Evolutionary conservation across 2,113 vertebrate genomes (phyloP).

Genomic region (Romanogobio albipinnatus): DNA sequence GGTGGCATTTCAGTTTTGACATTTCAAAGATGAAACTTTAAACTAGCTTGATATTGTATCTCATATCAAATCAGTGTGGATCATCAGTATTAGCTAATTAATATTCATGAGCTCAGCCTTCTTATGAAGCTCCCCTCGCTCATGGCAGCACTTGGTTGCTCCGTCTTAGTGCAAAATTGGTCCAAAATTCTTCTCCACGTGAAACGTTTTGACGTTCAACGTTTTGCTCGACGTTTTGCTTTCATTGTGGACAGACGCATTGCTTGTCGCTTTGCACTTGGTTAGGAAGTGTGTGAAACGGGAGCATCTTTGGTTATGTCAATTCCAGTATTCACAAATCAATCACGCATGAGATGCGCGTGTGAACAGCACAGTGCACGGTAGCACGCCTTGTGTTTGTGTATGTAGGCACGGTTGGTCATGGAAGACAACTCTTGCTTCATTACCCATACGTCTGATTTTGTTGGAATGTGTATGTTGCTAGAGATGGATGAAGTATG

Average conservation of each 20-base stretch:
- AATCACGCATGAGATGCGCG: conserved; percentile 36
- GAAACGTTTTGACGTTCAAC: too few species aligned
- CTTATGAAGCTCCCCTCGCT: not conserved
- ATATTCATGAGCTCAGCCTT: not conserved
- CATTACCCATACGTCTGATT: conserved; percentile 24
- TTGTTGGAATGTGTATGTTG: not conserved
- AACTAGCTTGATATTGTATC: not conserved
- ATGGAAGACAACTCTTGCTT: conserved; percentile 40
- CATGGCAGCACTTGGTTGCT: not conserved
- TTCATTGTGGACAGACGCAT: not conserved
- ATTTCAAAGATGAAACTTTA: not conserved
- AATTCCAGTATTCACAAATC: not conserved
- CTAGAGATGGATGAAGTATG: not conserved
- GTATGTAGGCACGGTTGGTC: conserved; percentile 7
- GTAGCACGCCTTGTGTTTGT: conserved; percentile 17
- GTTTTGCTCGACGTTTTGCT: too few species aligned
- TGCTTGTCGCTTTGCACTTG: not conserved
- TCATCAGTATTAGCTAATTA: not conserved
- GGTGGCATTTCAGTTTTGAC: conserved; percentile 4
- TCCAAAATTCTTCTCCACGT: not conserved
- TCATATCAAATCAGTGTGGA: not conserved
- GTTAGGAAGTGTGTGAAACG: not conserved
- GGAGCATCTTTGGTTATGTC: not conserved
- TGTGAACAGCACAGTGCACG: not conserved
- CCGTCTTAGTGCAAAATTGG: not conserved